These are phyloP conservation scores for Cladorhizidae sp. DNA, from an alignment of 37 sponge, comb jelly and placozoan genomes.

Conservation along the genomic window DNA sequence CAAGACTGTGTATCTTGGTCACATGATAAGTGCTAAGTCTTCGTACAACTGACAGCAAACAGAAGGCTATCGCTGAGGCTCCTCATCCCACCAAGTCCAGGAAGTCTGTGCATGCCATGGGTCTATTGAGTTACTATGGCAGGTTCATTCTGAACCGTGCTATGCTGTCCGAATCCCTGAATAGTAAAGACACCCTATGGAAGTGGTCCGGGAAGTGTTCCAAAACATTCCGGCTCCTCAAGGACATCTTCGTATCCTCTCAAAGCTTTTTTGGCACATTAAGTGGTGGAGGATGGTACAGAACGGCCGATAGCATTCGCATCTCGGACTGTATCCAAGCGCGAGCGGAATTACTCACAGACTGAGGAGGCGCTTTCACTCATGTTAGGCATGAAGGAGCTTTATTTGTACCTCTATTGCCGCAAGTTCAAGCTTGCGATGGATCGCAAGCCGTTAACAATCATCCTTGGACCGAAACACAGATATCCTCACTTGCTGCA, in stretches of 20 bases:
- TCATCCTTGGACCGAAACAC: slow-evolving; percentile 3
- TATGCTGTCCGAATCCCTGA: not conserved
- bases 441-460: slow-evolving; percentile 10
- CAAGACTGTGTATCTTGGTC: not conserved
- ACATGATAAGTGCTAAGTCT: no score
- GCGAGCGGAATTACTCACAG: not conserved
- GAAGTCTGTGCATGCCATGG: not conserved
- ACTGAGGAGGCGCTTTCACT: not conserved
- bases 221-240: not conserved
- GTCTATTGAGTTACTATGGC: not conserved
- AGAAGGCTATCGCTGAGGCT: not conserved
- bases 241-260: not conserved
- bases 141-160: not conserved
- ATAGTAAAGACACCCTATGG: not conserved
- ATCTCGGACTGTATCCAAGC: no score
- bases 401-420: not conserved
- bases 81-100: not conserved
- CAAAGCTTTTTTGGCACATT: not conserved
- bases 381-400: not conserved
- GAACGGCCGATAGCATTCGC: not conserved
- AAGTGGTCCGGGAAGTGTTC: no score
- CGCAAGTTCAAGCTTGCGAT: not conserved
- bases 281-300: not conserved
- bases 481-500: not conserved
- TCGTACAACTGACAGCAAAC: not conserved